Conservation (phyloP, 2,113 vertebrate species). For the Neodontobutis hainanensis region DNA sequence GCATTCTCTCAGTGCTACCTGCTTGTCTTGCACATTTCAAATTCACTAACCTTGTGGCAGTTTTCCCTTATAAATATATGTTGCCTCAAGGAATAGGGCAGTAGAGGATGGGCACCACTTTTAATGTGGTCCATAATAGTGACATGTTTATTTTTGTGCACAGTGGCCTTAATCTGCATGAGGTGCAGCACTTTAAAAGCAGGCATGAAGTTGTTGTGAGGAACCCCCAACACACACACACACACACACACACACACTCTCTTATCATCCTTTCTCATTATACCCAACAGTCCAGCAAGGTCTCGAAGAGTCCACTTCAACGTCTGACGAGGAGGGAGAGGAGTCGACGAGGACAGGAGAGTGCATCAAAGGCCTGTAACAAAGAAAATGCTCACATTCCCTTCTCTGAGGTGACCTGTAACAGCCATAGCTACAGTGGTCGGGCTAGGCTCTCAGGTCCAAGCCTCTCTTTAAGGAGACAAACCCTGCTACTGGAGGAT, state of each 20-base stretch:
- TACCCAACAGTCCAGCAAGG: constrained; percentile 84
- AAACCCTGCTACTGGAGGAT: constrained; percentile 62
- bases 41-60: constrained; percentile 1
- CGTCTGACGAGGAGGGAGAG: constrained; percentile 89
- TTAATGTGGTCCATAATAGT: neutral
- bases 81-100: neutral
- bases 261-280: neutral
- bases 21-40: neutral
- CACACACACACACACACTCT: neutral
- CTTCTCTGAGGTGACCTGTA: constrained; percentile 9
- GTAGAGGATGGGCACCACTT: neutral
- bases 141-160: neutral
- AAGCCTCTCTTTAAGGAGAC: constrained; percentile 41
- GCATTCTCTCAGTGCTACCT: constrained; percentile 1
- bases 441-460: constrained; percentile 32
- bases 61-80: neutral
- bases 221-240: neutral
- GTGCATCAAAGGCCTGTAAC: neutral
- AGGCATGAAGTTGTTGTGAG: neutral
- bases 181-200: constrained; percentile 1
- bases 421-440: constrained; percentile 21
- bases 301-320: constrained; percentile 90
- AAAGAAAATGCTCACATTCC: constrained; percentile 30
- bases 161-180: constrained; percentile 12
- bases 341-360: constrained; percentile 75